phyloP scores from a whole-genome alignment of 2,888 invertebrate genomes.

The Argyra leucocephala region DNA sequence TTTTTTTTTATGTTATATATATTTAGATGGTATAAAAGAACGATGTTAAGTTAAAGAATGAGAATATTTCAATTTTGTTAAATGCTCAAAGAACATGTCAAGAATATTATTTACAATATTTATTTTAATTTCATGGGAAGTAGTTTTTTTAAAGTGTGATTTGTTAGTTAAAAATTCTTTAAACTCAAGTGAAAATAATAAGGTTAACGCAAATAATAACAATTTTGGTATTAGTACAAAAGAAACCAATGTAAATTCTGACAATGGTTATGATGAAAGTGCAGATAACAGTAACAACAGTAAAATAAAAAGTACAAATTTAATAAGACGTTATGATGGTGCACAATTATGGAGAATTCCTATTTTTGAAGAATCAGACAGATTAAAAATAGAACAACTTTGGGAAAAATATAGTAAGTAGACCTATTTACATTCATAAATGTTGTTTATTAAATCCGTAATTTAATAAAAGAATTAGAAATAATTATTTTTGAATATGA shows the following conservation, averaged over 20 bases:
- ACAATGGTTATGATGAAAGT: neutral
- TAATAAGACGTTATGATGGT: constrained; percentile 57
- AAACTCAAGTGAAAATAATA: too few relatives aligned
- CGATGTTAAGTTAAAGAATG: neutral
- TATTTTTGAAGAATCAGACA: constrained; percentile 47
- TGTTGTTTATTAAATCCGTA: too few relatives aligned
- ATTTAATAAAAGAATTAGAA: too few relatives aligned
- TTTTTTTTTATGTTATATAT: neutral
- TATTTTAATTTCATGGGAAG: neutral
- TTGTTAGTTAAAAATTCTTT: neutral
- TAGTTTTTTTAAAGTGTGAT: neutral
- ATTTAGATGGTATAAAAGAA: neutral
- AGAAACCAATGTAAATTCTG: neutral
- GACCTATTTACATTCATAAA: too few relatives aligned
- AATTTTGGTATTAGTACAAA: neutral
- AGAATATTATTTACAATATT: neutral
- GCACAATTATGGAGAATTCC: constrained; percentile 67
- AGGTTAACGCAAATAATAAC: neutral
- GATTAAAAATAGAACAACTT: constrained; percentile 47
- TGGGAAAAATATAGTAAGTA: constrained; percentile 51
- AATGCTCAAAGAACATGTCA: neutral
- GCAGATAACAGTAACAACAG: neutral
- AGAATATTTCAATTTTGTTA: neutral
- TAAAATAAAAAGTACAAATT: neutral
- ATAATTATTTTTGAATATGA: too few relatives aligned